Evolutionary conservation across 2,888 invertebrate species (phyloP).

Genomic region (Eupithecia exiguata): DNA sequence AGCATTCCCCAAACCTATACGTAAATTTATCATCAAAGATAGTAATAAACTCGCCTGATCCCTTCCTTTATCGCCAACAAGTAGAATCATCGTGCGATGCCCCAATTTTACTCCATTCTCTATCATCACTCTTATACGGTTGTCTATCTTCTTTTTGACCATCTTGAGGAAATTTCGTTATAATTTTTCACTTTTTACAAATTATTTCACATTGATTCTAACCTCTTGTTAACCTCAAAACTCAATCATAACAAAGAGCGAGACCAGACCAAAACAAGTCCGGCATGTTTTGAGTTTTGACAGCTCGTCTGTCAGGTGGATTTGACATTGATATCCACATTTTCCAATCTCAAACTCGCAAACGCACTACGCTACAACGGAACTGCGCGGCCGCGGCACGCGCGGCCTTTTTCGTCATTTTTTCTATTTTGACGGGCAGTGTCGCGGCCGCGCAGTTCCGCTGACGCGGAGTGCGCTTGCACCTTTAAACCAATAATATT

Average conservation of each 20-base stretch:
- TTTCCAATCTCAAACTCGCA: too few species aligned
- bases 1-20: background rate
- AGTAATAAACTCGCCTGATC: constrained; percentile 89
- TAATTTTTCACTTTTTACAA: constrained; percentile 6
- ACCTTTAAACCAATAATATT: too few species aligned
- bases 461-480: too few species aligned
- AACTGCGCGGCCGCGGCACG: too few species aligned
- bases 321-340: too few species aligned
- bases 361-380: too few species aligned
- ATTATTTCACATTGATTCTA: constrained; percentile 43
- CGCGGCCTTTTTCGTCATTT: too few species aligned
- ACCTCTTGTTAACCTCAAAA: constrained; percentile 47
- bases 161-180: constrained; percentile 78
- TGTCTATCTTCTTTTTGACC: constrained; percentile 98
- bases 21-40: background rate
- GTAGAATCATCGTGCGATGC: constrained; percentile 96
- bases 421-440: too few species aligned
- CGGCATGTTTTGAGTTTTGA: background rate
- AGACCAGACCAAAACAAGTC: background rate
- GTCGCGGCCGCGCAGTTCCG: too few species aligned
- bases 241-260: constrained; percentile 27
- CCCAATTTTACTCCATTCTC: constrained; percentile 97
- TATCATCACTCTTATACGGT: constrained; percentile 96
- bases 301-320: background rate
- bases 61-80: constrained; percentile 97